phyloP scores from a whole-genome alignment of 2,888 invertebrate genomes.

The Argyresthia albistria region DNA sequence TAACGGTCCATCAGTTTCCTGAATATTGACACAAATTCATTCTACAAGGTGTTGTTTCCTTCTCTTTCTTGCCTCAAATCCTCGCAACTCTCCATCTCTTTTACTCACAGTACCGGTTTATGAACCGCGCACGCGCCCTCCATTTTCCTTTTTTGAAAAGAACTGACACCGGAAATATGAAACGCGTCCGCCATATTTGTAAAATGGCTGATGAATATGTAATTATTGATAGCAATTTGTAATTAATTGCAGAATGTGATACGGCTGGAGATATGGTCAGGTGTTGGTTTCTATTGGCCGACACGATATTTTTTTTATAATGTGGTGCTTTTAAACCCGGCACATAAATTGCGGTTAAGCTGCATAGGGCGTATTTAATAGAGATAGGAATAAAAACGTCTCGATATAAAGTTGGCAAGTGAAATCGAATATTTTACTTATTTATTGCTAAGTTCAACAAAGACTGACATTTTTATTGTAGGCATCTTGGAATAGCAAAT shows the following conservation, averaged over 20 bases:
- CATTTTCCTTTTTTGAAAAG: slow-evolving; percentile 21
- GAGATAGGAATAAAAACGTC: too few species aligned
- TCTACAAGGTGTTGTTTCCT: slow-evolving; percentile 2
- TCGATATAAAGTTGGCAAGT: too few species aligned
- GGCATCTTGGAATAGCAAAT: too few species aligned
- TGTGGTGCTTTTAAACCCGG: too few species aligned
- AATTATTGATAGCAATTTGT: slow-evolving; percentile 11
- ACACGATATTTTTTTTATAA: too few species aligned
- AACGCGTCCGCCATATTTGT: slow-evolving; percentile 18
- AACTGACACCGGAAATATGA: slow-evolving; percentile 17
- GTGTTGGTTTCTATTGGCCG: background rate
- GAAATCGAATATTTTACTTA: background rate
- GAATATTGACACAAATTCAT: slow-evolving; percentile 9
- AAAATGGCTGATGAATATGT: background rate
- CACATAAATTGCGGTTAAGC: too few species aligned
- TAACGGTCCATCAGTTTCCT: background rate
- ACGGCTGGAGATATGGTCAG: slow-evolving; percentile 10
- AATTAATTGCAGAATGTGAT: slow-evolving; percentile 12
- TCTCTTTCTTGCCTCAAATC: background rate
- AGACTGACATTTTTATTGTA: too few species aligned
- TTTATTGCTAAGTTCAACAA: background rate
- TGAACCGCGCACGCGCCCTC: slow-evolving; percentile 17
- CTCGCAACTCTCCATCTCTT: slow-evolving; percentile 6
- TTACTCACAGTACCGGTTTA: slow-evolving; percentile 13
- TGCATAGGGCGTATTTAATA: too few species aligned